phyloP scores from a whole-genome alignment of 2,888 invertebrate genomes.

The Eupeodes latifasciatus region DNA sequence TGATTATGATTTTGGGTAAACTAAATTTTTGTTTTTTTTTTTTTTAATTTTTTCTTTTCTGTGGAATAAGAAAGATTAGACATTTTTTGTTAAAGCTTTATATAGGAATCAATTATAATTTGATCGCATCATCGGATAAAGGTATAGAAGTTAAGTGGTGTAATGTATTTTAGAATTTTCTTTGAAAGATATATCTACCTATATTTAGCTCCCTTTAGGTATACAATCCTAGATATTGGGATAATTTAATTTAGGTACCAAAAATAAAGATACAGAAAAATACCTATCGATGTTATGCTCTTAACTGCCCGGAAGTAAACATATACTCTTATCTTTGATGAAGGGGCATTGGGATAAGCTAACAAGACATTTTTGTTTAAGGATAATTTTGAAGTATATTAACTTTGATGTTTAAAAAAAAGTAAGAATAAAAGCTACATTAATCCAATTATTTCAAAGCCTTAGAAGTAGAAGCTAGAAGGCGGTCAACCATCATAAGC shows the following conservation, averaged over 20 bases:
- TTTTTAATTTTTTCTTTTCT: too few relatives aligned
- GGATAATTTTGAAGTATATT: not conserved
- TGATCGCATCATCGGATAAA: not conserved
- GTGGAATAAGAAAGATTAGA: not conserved
- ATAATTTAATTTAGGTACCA: not conserved
- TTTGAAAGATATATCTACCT: not conserved
- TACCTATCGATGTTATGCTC: too few relatives aligned
- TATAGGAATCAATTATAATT: conserved; percentile 6
- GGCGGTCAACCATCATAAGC: not conserved
- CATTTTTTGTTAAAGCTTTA: not conserved
- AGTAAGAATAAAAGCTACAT: not conserved
- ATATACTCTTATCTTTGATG: too few relatives aligned
- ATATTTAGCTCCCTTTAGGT: not conserved
- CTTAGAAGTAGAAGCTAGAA: not conserved
- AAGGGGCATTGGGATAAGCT: not conserved
- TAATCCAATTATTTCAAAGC: conserved; percentile 2
- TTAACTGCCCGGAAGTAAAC: too few relatives aligned
- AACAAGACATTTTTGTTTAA: conserved; percentile 4
- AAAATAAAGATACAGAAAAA: too few relatives aligned
- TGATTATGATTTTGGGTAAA: not conserved
- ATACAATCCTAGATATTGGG: not conserved
- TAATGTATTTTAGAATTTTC: conserved; percentile 10
- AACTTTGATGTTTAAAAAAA: not conserved
- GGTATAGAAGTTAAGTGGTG: not conserved
- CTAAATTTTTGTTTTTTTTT: too few relatives aligned